A percentile compares a stretch with the other conserved stretches of the same genome.
Evolutionary conservation across 2,797 vertebrate species (phyloP).

Genomic region (Enteromius paludinosus): DNA sequence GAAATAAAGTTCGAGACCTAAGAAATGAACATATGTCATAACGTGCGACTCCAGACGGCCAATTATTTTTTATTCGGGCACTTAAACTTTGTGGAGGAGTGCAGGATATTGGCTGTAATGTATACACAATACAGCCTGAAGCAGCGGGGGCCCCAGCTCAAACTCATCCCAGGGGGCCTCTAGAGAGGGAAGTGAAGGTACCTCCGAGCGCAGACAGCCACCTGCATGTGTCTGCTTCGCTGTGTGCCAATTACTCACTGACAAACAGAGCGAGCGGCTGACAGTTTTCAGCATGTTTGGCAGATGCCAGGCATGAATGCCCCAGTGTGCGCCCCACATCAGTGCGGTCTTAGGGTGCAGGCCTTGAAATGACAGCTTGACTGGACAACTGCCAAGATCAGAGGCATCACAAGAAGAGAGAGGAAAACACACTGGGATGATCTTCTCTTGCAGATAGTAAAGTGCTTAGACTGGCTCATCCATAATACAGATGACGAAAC

Average conservation of each 20-base stretch:
- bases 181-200: constrained; percentile 67
- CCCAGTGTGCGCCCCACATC: constrained; percentile 67
- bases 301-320: constrained; percentile 63
- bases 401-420: constrained; percentile 38
- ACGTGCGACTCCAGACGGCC: constrained; percentile 77
- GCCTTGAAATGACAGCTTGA: constrained; percentile 74
- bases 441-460: constrained; percentile 15
- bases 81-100: constrained; percentile 80
- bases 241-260: constrained; percentile 80
- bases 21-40: constrained; percentile 71
- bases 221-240: constrained; percentile 77
- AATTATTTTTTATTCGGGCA: constrained; percentile 84
- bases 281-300: constrained; percentile 60
- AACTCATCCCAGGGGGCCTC: constrained; percentile 78
- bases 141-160: constrained; percentile 71
- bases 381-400: constrained; percentile 71
- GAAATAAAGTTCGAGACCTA: constrained; percentile 67
- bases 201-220: constrained; percentile 70
- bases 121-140: constrained; percentile 76
- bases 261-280: constrained; percentile 70
- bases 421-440: constrained; percentile 13
- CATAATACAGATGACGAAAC: not conserved
- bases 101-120: constrained; percentile 81
- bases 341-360: constrained; percentile 64
- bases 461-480: constrained; percentile 13